Base-by-base conservation (phyloP, 2,113 vertebrate species). In the Alethe castanea region DNA sequence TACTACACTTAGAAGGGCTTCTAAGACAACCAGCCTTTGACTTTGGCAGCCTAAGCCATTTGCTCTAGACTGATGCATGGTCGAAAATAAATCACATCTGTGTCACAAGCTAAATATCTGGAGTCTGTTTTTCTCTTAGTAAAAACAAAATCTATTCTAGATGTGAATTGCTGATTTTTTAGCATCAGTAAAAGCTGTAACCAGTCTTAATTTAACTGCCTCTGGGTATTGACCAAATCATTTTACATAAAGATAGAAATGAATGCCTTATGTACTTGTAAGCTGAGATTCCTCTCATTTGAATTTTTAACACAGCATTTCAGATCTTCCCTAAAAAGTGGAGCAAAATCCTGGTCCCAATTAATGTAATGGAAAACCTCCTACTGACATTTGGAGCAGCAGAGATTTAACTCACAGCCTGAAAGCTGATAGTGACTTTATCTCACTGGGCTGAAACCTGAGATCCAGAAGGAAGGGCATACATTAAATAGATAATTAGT, bases 141-240 rank as follows among this genome's bases (percentile, higher is more conserved):
- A 45, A 81, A 90, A 89, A 14, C 15, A 76, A 95, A 86, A 81
- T 84, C 73, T 95, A 29, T 92, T 89, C 77, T 94, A 48, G 53
- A 69, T 53, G 28, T 15, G 53, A 94, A 65, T 26, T 83, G 40
- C 60, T 91, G 48, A 81, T 52, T 57, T 95, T 93, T 93, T 84
- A 88, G 64, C 67, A 70, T 19, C 54, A 91, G 26, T 74, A 71
- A 92, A 85, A 93, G 52, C 48, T 71, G 40, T 70, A 88, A 81
- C 12, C 12, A 54, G 31, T 47, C 76, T 78, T 83, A 78, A 91
- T 83, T 80, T 83, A 89, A 74, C 88, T 90, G 72, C n/a, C 47
- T 88, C 40, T 67, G 64, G 24, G 22, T 84, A 73, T 24, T 88
- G 92, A 86, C 50, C 52, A 40, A 62, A 40, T 88, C 5, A 35